Evolutionary conservation across 64 coral and sea anemone species (phyloP).

Genomic region (Pachyseris speciosa): DNA sequence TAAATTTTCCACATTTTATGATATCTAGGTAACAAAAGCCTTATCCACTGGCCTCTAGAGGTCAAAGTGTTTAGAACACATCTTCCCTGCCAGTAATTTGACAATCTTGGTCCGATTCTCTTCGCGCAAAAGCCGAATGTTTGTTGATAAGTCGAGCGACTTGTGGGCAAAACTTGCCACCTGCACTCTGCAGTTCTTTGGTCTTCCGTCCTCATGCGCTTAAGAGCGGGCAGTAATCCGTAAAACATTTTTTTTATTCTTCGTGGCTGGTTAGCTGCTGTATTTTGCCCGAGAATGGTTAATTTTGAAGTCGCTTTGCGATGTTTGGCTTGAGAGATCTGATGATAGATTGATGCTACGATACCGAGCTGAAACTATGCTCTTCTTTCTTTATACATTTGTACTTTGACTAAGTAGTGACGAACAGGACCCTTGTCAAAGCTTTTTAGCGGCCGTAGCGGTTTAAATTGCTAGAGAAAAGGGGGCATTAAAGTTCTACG

Average conservation of each 20-base stretch:
- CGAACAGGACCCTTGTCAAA: not conserved
- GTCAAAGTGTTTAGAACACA: not conserved
- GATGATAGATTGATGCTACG: not conserved
- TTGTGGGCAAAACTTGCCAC: conserved; percentile 21
- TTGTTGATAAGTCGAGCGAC: conserved; percentile 27
- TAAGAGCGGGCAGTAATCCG: not conserved
- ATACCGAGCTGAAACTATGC: not conserved
- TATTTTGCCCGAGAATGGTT: not conserved
- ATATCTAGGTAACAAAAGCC: not conserved
- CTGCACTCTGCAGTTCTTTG: not conserved
- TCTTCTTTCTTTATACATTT: not conserved
- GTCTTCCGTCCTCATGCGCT: not conserved
- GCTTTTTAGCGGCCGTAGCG: not conserved
- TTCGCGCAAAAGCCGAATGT: not conserved
- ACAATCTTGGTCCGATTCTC: not conserved
- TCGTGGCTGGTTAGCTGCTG: not conserved
- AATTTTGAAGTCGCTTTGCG: not conserved
- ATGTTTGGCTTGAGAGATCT: not conserved
- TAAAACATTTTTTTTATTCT: not conserved
- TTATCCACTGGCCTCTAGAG: not conserved
- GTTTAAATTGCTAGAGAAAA: not conserved
- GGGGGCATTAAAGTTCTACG: not conserved
- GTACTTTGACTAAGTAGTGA: not conserved
- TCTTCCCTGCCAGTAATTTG: not conserved
- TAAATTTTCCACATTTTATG: not conserved